Evolutionary conservation across 37 sponge, comb jelly and placozoan genomes (phyloP), one percentile per base, ranked within the genome.

Genomic region (Oscarella lobularis): DNA sequence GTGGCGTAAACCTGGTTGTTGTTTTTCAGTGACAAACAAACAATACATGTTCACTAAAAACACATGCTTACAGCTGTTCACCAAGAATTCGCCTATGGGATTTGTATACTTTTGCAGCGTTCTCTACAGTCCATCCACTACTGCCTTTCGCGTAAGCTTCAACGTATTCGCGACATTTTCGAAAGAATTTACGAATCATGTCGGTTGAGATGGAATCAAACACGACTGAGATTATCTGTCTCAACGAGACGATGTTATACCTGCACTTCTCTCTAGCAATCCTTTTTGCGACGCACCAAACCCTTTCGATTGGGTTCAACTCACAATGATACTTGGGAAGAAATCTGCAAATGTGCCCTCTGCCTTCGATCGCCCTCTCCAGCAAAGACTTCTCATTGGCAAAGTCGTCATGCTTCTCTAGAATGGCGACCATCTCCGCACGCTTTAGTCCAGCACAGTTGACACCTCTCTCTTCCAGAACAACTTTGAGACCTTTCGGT

Each of bases 381-480:
- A 84, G 35, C 33, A 75, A 3, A 27, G 85, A 66, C 39, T 36
- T 39, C 67, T 35, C 29, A n/a, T 66, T 31, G 32, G 40, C 39
- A 65, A 85, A 85, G 48, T 85, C 85, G 35, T 68, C 67, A 74
- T 39, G 72, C 34, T 67, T 41, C 20, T 33, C 37, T 20, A 85
- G 39, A 27, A 37, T 38, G 39, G 76, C 67, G 27, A 77, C 73
- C 86, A 81, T 85, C 5, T 81, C 79, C 3, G 14, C 34, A 37
- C 72, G 75, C 35, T 67, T 71, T 78, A 85, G 73, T 5, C 81
- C 81, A 27, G n/a, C 4, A 33, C 80, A 79, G 75, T 75, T 36
- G 1, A 86, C 66, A 31, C 87, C 86, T 77, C 86, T 81, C 37
- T 85, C 86, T 38, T 81, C 75, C 66, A 85, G 65, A 1, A 81